Evolutionary conservation across 2,113 vertebrate species (phyloP).

Genomic region (Percopsis transmontana): DNA sequence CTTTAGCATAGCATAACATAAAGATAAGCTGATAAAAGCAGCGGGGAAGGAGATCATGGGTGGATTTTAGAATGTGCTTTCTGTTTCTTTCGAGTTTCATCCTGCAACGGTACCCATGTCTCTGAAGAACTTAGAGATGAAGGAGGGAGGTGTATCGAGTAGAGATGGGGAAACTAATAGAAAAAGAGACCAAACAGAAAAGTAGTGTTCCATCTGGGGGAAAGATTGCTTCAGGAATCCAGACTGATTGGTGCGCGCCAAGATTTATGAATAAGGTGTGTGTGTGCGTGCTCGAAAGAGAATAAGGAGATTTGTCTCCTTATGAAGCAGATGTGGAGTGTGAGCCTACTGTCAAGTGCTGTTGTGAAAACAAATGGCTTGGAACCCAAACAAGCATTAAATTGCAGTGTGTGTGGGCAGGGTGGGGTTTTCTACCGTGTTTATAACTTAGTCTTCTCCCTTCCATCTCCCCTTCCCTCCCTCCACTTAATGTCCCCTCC

Average conservation of each 20-base stretch:
- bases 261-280: slow-evolving; percentile 30
- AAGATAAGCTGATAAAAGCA: slow-evolving; percentile 5
- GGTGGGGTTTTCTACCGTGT: slow-evolving; percentile 1
- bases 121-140: not conserved
- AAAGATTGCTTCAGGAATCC: slow-evolving; percentile 31
- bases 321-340: slow-evolving; percentile 34
- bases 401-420: not conserved
- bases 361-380: slow-evolving; percentile 41
- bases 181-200: slow-evolving; percentile 19
- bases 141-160: not conserved
- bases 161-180: not conserved
- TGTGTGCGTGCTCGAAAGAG: slow-evolving; percentile 5
- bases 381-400: slow-evolving; percentile 9
- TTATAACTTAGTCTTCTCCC: not conserved
- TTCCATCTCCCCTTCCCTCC: not conserved
- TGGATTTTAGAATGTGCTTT: slow-evolving; percentile 30
- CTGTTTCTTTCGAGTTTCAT: slow-evolving; percentile 34
- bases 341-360: slow-evolving; percentile 32
- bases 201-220: slow-evolving; percentile 20
- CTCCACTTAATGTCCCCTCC: not conserved
- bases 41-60: slow-evolving; percentile 17
- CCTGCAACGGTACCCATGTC: slow-evolving; percentile 17
- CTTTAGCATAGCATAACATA: not conserved
- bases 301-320: slow-evolving; percentile 37
- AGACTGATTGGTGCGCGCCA: not conserved